These are phyloP conservation scores for Periplaneta americana DNA, from an alignment of 1,140 invertebrate species.

Conservation along the genomic window DNA sequence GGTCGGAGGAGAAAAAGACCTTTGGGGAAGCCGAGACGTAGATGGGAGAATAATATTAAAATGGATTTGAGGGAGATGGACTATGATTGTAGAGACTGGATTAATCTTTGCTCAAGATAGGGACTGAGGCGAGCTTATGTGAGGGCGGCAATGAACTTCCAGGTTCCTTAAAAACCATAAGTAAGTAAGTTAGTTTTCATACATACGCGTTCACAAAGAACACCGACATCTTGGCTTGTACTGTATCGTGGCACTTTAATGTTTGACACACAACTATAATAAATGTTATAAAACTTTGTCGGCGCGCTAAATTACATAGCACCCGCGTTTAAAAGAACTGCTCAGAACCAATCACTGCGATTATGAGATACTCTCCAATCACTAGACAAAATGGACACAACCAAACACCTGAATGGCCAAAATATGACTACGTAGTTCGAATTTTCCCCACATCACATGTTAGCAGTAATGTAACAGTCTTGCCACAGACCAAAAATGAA, in stretches of 20 bases:
- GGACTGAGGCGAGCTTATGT: no score
- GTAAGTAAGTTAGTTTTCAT: no score
- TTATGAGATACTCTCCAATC: conserved; percentile 19
- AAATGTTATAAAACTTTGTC: neutral
- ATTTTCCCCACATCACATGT: neutral
- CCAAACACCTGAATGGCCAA: conserved; percentile 13
- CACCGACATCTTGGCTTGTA: conserved; percentile 35
- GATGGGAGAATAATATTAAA: no score
- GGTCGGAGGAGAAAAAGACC: no score
- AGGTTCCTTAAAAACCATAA: no score
- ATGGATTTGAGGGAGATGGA: no score
- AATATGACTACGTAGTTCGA: neutral
- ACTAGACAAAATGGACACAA: conserved; percentile 16
- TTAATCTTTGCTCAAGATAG: no score
- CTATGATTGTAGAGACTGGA: no score
- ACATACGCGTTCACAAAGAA: conserved; percentile 46
- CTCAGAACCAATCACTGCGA: conserved; percentile 18
- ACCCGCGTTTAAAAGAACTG: conserved; percentile 12
- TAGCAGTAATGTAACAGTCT: neutral
- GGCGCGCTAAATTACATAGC: conserved; percentile 13
- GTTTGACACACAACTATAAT: neutral
- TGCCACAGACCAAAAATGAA: no score
- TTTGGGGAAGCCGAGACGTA: no score
- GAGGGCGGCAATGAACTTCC: no score
- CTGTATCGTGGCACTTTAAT: neutral